These are phyloP conservation scores for Poecile montanus DNA, from an alignment of 2,797 vertebrate species.

Conservation along the genomic window DNA sequence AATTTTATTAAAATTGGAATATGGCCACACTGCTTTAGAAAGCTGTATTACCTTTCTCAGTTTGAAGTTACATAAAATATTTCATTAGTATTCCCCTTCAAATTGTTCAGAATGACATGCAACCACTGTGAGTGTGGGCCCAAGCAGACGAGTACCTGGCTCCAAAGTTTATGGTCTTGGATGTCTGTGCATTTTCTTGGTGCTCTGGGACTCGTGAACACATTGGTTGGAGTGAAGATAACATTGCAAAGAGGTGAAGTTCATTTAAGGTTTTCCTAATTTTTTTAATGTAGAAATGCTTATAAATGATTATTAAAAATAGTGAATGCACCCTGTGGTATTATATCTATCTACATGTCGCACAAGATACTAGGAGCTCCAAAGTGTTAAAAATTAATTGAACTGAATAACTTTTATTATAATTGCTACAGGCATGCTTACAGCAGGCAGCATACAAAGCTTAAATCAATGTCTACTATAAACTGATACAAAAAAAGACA, in stretches of 20 bases:
- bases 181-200: neutral
- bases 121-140: neutral
- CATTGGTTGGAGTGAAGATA: neutral
- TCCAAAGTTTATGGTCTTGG: neutral
- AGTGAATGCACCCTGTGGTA: neutral
- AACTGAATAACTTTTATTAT: neutral
- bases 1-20: constrained; percentile 69
- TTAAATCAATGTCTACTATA: neutral
- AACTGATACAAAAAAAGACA: neutral
- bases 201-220: neutral
- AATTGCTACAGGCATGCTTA: neutral
- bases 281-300: neutral
- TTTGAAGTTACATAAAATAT: constrained; percentile 46
- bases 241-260: neutral
- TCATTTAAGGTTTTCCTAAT: neutral
- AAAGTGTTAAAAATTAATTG: neutral
- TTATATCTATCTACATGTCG: neutral
- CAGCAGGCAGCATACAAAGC: neutral
- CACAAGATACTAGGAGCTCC: neutral
- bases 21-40: constrained; percentile 27
- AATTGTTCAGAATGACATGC: neutral
- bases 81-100: constrained; percentile 41
- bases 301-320: neutral
- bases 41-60: constrained; percentile 10
- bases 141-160: neutral